Evolutionary conservation across 2,888 invertebrate species (phyloP), one percentile per base, ranked within the genome.

Genomic region (Rutpela maculata): DNA sequence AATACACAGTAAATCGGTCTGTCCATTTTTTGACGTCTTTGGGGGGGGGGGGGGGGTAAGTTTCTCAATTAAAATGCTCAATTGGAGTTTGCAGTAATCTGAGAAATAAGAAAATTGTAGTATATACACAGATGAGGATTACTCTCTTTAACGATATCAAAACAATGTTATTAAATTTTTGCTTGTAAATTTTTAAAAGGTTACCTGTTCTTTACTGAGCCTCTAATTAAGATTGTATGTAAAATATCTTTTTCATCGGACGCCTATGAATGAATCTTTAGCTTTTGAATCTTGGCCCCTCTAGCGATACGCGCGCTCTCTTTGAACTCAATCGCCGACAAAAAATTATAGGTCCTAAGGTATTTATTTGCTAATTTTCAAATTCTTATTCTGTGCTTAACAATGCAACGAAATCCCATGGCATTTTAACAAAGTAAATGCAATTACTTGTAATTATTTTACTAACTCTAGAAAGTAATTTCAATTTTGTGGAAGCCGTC

Each of bases 361-460:
- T 75, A 80, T 80, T 78, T 77, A 80, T 78, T 77, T 78, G 80
- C 78, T 77, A 80, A 80, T 80, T 80, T 75, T 65, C 70, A 63
- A 75, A 78, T 77, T 75, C 80, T 77, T 71, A 60, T 75, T 18
- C 19, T 63, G 72, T 19, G 19, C 17, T 43, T 60, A 60, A 38
- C 15, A 70, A 22, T 26, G 15, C 12, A 31, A 31, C 63, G 15
- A 18, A 26, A n/a, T 63, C n/a, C 55, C 11, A 17, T 31, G 59
- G 31, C 26, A 26, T n/a, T 60, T 60, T n/a, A 22, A 57, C 26
- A 19, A 57, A 59, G n/a, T 26, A 26, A 35, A 35, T 35, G 31
- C 31, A 35, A 35, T 35, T 35, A 60, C 15, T 43, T 26, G 38
- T 19, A 56, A 59, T 17, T 17, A 68, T 17, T 26, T 26, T 60